Evolutionary conservation across 2,113 vertebrate species (phyloP).

Genomic region (Serilophus lunatus): DNA sequence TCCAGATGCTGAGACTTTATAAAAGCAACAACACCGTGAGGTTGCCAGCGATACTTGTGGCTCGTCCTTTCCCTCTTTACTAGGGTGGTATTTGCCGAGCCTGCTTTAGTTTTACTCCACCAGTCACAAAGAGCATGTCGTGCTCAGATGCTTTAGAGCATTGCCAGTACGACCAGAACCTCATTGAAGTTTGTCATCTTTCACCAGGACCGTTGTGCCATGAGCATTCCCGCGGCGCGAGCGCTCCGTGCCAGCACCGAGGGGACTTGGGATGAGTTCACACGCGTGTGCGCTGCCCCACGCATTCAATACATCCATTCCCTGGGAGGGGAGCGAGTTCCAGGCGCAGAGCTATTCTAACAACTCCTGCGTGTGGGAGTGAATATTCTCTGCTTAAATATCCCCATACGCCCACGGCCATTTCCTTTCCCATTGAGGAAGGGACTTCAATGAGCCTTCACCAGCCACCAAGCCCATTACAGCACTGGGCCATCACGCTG

Average conservation of each 20-base stretch:
- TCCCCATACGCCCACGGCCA: constrained; percentile 7
- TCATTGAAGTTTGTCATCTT: not conserved
- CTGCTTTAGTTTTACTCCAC: not conserved
- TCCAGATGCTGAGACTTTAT: not conserved
- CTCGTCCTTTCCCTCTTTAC: not conserved
- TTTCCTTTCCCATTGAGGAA: not conserved
- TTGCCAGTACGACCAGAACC: not conserved
- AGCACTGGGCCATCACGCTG: rapidly evolving
- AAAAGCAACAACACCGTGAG: not conserved
- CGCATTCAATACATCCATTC: not conserved
- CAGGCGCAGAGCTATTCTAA: not conserved
- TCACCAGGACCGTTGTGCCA: not conserved
- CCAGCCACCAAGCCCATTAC: not conserved
- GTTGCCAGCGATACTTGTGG: rapidly evolving
- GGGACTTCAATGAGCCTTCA: not conserved
- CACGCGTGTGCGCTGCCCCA: not conserved
- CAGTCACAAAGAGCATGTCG: not conserved
- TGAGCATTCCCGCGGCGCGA: not conserved
- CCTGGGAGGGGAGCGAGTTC: constrained; percentile 4
- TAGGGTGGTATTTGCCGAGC: not conserved
- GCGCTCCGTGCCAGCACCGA: not conserved
- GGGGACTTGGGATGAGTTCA: not conserved
- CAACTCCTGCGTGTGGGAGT: constrained; percentile 20
- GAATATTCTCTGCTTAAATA: not conserved
- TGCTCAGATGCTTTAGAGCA: not conserved